Base-by-base conservation (phyloP, 2,888 invertebrate species). In the Drosophila suboccidentalis region DNA sequence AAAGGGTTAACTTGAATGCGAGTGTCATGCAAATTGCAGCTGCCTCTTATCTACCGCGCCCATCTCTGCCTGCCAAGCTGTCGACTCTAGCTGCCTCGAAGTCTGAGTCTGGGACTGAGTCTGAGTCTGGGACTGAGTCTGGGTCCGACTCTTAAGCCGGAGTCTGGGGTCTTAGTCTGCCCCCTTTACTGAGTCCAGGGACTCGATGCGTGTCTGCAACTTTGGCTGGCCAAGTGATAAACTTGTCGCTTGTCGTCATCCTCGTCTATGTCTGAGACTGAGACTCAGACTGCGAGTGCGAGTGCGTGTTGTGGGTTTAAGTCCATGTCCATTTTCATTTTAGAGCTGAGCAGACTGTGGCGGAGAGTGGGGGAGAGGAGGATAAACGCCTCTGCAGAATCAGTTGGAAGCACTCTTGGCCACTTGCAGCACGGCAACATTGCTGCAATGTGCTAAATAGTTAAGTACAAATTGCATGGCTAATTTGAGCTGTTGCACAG, bases 381-480 rank as follows among this genome's bases (percentile, higher is more conserved):
- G 1, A 4, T 36, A 44, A 72, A 82, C 78, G 83, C 82, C 80
- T 80, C 66, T 71, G 83, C 68, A 69, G 15, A 53, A 57, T 34
- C 49, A 46, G 50, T 55, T 49, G 62, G 44, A 36, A 58, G 22
- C 38, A 22, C 38, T 39, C 60, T 39, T 57, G 54, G 49, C 54
- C 55, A 49, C 43, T 53, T 61, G 59, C 26, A 26, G 6, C 26
- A 26, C 60, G 57, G 69, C 71, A 54, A 38, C 57, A 46, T 57
- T 38, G 47, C 46, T 26, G 58, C 58, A 38, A 53, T 79, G 80
- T 82, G 74, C 80, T 69, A 86, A 80, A 80, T 83, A 66, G 71
- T 69, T 83, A 83, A 86, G 69, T 86, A 86, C 83, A 83, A 86
- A 83, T 83, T 83, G 83, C 83, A 83, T 83, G 83, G 83, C 83